Conservation (phyloP, 2,888 invertebrate genomes). For the Alloscopus bannaensis region DNA sequence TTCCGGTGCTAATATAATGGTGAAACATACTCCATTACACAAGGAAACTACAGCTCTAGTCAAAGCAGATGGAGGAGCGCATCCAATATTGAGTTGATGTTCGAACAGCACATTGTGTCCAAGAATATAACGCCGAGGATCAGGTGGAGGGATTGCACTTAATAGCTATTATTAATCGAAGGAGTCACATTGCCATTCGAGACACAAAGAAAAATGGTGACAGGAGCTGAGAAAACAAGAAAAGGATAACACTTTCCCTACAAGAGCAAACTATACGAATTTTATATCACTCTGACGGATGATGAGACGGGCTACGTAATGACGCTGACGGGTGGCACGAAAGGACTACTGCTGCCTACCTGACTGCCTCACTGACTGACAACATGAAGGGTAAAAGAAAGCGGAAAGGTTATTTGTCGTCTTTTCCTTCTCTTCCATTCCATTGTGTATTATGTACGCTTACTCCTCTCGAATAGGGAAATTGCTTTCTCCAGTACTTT, state of each 20-base stretch:
- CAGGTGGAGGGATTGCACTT: slow-evolving; percentile 26
- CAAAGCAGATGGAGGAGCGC: not conserved
- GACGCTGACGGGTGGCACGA: slow-evolving; percentile 34
- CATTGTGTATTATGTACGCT: not conserved
- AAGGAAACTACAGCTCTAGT: no score
- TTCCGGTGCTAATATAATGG: no score
- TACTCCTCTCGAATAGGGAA: not conserved
- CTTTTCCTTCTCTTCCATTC: not conserved
- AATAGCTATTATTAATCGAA: slow-evolving; percentile 47
- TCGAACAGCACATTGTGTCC: not conserved
- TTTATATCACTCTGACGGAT: not conserved
- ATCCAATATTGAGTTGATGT: not conserved
- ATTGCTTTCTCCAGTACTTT: no score
- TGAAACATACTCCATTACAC: no score
- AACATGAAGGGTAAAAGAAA: slow-evolving; percentile 52
- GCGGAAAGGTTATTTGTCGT: slow-evolving; percentile 37
- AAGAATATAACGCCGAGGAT: no score
- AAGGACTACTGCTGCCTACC: slow-evolving; percentile 34
- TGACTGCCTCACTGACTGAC: slow-evolving; percentile 36
- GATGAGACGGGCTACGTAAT: not conserved
- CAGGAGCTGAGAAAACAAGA: slow-evolving; percentile 4
- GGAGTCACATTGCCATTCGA: slow-evolving; percentile 35
- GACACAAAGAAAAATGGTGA: slow-evolving; percentile 10
- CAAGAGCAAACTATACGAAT: no score
- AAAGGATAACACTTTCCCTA: slow-evolving; percentile 7